These are phyloP conservation scores for Zophobas morio DNA, from an alignment of 1,140 invertebrate genomes.

Conservation along the genomic window DNA sequence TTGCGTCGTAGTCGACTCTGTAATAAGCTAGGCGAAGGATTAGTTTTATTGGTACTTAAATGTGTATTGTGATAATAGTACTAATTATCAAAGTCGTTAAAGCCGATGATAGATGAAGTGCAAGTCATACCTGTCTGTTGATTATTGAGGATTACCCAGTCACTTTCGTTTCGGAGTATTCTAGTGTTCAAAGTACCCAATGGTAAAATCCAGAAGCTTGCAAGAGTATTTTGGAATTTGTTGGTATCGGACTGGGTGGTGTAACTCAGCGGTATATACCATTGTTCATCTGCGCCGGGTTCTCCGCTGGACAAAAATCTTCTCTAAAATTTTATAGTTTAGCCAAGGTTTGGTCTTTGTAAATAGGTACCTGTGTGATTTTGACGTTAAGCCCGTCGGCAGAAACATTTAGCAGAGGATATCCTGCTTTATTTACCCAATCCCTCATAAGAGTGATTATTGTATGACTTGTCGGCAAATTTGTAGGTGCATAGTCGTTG, in stretches of 20 bases:
- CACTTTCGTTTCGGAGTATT: slow-evolving; percentile 68
- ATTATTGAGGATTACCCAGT: slow-evolving; percentile 82
- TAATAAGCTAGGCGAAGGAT: slow-evolving; percentile 76
- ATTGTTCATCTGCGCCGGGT: slow-evolving; percentile 58
- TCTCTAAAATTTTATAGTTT: slow-evolving; percentile 9
- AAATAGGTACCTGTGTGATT: too few species aligned
- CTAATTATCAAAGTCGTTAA: too few species aligned
- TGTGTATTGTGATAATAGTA: too few species aligned
- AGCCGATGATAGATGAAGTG: too few species aligned
- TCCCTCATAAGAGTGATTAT: slow-evolving; percentile 74
- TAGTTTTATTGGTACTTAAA: too few species aligned
- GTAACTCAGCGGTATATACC: slow-evolving; percentile 77
- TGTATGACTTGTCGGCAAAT: slow-evolving; percentile 21
- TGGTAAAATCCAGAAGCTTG: slow-evolving; percentile 68
- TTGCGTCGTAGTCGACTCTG: slow-evolving; percentile 83
- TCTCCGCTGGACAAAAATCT: slow-evolving; percentile 1
- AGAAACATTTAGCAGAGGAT: too few species aligned
- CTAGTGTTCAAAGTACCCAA: slow-evolving; percentile 48
- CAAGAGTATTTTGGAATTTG: slow-evolving; percentile 71
- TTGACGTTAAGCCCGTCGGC: slow-evolving; percentile 47
- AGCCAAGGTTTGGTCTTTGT: too few species aligned
- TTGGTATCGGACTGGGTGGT: slow-evolving; percentile 64
- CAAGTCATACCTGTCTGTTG: slow-evolving; percentile 72
- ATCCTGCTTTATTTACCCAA: slow-evolving; percentile 75
- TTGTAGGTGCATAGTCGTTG: neutral